These are phyloP conservation scores for Chelonoidis abingdonii DNA, from an alignment of 2,113 vertebrate genomes.

Conservation along the genomic window DNA sequence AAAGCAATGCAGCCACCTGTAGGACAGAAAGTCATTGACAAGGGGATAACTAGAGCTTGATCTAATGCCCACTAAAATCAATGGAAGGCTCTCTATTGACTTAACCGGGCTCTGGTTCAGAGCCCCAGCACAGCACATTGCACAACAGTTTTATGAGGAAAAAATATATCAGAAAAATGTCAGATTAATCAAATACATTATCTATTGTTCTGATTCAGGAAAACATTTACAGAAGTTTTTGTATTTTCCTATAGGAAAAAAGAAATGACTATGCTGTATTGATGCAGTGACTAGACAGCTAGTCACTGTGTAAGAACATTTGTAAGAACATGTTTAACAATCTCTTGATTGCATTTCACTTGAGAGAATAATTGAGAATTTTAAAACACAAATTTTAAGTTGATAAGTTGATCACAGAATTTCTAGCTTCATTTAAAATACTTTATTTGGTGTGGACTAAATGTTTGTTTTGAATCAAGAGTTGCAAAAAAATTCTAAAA, in stretches of 20 bases:
- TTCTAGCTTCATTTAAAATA: background rate
- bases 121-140: background rate
- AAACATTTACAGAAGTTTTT: background rate
- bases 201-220: background rate
- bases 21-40: background rate
- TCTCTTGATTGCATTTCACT: background rate
- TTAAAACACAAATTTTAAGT: background rate
- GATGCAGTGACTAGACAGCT: background rate
- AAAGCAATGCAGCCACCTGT: background rate
- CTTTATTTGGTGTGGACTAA: background rate
- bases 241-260: background rate
- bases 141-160: background rate
- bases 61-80: background rate
- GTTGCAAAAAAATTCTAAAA: no score
- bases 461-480: background rate
- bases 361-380: background rate
- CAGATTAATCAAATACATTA: background rate
- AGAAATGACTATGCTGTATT: background rate
- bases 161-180: background rate
- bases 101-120: background rate
- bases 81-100: background rate
- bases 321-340: background rate
- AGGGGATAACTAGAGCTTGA: background rate
- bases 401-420: background rate
- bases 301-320: background rate